Conservation (phyloP, 1,140 invertebrate genomes). For the Atopsyche davidsoni region DNA sequence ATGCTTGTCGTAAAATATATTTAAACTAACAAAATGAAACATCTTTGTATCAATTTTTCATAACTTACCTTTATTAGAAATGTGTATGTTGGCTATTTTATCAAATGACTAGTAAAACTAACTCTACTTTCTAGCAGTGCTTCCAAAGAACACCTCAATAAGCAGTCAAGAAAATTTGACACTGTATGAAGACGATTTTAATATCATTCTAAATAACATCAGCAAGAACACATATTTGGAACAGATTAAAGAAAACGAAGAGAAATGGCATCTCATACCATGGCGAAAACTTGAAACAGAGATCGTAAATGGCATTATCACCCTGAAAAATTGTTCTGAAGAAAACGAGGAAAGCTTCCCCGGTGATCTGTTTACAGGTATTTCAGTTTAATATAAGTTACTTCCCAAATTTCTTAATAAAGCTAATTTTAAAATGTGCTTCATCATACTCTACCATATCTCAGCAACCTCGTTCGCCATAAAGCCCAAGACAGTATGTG, state of each 20-base stretch:
- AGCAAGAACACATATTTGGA: too few relatives aligned
- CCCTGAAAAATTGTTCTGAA: background rate
- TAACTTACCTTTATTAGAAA: too few relatives aligned
- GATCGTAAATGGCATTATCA: background rate
- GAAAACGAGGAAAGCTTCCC: constrained; percentile 1
- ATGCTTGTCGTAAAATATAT: too few relatives aligned
- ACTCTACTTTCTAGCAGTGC: too few relatives aligned
- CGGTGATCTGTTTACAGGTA: constrained; percentile 13
- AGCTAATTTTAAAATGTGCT: background rate
- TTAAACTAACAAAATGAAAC: too few relatives aligned
- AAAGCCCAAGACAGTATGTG: background rate
- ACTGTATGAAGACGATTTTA: too few relatives aligned
- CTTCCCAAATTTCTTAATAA: background rate
- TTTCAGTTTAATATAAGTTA: background rate
- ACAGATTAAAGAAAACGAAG: constrained; percentile 11
- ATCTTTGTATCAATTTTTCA: too few relatives aligned
- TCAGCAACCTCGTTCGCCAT: background rate
- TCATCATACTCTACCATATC: background rate
- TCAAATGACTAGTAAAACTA: too few relatives aligned
- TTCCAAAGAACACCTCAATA: too few relatives aligned
- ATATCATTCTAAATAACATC: too few relatives aligned
- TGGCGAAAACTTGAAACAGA: constrained; percentile 9
- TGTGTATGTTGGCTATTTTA: too few relatives aligned
- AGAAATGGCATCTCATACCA: constrained; percentile 8
- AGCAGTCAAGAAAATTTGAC: too few relatives aligned